A percentile compares a stretch with the other conserved stretches of the same genome.
phyloP scores from a whole-genome alignment of 2,888 invertebrate genomes.

The Macropis europaea region DNA sequence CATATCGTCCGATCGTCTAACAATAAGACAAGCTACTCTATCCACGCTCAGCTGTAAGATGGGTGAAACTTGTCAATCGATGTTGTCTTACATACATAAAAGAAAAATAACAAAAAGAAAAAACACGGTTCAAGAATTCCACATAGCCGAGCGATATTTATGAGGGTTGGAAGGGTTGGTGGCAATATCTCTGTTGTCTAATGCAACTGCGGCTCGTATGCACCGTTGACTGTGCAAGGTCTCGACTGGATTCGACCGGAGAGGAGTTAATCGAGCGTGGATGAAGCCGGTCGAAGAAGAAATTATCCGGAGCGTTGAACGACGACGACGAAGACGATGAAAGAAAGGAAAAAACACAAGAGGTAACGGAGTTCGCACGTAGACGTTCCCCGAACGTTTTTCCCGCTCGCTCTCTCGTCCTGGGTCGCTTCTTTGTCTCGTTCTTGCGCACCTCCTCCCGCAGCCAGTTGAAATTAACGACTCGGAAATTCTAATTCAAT shows the following conservation, averaged over 20 bases:
- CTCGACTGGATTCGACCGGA: conserved; percentile 50
- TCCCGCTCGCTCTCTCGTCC: not conserved
- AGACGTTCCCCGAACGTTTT: conserved; percentile 2
- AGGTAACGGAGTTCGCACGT: too few relatives aligned
- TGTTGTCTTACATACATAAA: too few relatives aligned
- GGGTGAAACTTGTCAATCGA: too few relatives aligned
- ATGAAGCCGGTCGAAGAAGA: conserved; percentile 56
- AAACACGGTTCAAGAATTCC: too few relatives aligned
- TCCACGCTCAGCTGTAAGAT: too few relatives aligned
- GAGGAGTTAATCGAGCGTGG: conserved; percentile 68
- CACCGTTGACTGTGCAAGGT: conserved; percentile 63
- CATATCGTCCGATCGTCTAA: too few relatives aligned
- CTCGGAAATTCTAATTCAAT: conserved; percentile 74
- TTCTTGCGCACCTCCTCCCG: conserved; percentile 30
- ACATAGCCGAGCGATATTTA: too few relatives aligned
- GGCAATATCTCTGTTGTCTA: too few relatives aligned
- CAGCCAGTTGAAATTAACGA: conserved; percentile 68
- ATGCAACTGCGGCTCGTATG: conserved; percentile 50
- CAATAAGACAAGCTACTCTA: too few relatives aligned
- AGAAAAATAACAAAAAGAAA: too few relatives aligned
- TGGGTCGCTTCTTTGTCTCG: conserved; percentile 22
- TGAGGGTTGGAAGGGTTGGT: too few relatives aligned
- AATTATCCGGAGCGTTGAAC: conserved; percentile 46
- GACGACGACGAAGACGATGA: conserved; percentile 1
- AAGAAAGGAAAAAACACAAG: conserved; percentile 8